phyloP scores from a whole-genome alignment of 2,113 vertebrate genomes.

The Micromys minutus region DNA sequence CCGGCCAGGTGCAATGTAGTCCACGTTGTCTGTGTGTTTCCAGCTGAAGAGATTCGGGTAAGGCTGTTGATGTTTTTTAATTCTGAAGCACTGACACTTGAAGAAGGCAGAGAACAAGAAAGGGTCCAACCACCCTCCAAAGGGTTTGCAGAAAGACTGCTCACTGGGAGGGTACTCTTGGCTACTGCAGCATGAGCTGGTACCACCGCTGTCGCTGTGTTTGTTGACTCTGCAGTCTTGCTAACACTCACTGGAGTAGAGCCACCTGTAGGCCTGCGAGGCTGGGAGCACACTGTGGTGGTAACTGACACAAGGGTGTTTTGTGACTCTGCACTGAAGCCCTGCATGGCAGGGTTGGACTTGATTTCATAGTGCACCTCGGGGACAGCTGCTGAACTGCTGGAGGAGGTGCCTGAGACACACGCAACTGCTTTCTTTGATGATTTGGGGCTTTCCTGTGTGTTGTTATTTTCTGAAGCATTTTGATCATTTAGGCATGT shows the following conservation, averaged over 20 bases:
- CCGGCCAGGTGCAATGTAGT: conserved; percentile 96
- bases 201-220: neutral
- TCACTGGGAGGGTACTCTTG: conserved; percentile 78
- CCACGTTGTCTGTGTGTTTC: conserved; percentile 98
- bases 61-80: conserved; percentile 86
- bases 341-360: conserved; percentile 65
- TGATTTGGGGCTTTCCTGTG: conserved; percentile 82
- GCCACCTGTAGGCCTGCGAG: conserved; percentile 61
- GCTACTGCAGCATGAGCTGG: conserved; percentile 73
- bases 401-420: conserved; percentile 67
- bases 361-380: conserved; percentile 70
- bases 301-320: conserved; percentile 72
- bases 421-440: conserved; percentile 66
- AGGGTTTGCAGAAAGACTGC: conserved; percentile 77
- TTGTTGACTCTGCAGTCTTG: conserved; percentile 57
- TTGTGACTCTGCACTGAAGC: conserved; percentile 72
- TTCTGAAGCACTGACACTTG: conserved; percentile 85
- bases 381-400: conserved; percentile 55
- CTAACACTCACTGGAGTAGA: conserved; percentile 64
- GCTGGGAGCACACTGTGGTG: conserved; percentile 64
- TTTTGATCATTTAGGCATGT: conserved; percentile 76
- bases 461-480: conserved; percentile 76
- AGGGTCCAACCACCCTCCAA: conserved; percentile 85
- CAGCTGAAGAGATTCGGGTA: conserved; percentile 87
- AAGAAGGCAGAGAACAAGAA: conserved; percentile 82